A percentile compares a stretch with the other conserved stretches of the same genome.
Conservation (phyloP, 2,113 vertebrate species). For the Nannospalax galili region DNA sequence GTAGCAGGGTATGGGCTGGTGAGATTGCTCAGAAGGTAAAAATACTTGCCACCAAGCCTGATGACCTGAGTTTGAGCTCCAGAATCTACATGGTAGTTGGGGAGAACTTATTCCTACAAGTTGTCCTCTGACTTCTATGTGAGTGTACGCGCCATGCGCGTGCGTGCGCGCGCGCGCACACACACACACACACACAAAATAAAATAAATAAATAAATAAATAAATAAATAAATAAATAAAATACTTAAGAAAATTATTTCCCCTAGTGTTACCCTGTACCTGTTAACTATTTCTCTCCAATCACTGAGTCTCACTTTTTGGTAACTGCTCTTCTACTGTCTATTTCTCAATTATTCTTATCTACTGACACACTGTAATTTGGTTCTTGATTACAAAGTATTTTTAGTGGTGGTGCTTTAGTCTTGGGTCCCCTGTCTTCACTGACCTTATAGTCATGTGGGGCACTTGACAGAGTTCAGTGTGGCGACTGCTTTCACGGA, state of each 20-base stretch:
- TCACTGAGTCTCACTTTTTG: neutral
- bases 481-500: neutral
- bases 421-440: neutral
- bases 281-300: neutral
- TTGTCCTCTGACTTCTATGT: neutral
- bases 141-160: too few species aligned
- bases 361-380: constrained; percentile 1
- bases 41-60: too few species aligned
- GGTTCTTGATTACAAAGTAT: constrained; percentile 21
- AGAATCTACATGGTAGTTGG: too few species aligned
- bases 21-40: neutral
- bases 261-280: too few species aligned
- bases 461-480: neutral
- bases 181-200: neutral
- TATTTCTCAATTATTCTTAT: constrained; percentile 18
- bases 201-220: too few species aligned
- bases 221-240: too few species aligned
- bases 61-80: neutral
- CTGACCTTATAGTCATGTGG: neutral
- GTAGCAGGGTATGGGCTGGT: neutral
- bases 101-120: neutral
- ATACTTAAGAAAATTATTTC: too few species aligned
- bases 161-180: neutral
- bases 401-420: constrained; percentile 3
- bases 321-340: neutral